Base-by-base conservation (phyloP, 2,797 vertebrate species). In the Ciconia nigra region DNA sequence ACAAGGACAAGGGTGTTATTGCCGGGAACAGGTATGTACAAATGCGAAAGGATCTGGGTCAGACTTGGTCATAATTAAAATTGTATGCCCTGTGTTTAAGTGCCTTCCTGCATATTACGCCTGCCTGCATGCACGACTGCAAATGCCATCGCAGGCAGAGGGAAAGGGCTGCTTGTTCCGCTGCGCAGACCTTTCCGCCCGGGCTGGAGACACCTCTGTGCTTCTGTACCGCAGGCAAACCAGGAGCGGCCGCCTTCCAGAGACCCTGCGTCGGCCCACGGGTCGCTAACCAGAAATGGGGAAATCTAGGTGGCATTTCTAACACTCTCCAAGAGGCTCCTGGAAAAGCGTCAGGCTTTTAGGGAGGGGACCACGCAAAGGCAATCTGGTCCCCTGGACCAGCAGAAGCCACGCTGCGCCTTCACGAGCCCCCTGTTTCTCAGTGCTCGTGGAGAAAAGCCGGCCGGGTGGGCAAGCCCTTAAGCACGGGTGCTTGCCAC, bases 1-100 rank as follows among this genome's bases (percentile, higher is more conserved):
- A n/a, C 51, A 54, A 89, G 93, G 92, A 91, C 92, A 66, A 87
- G 58, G 25, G 72, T 88, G 79, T 71, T 89, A 65, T 42, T 84
- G 83, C 89, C 6, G 28, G 90, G 90, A 89, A 47, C 87, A 85
- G 80, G 87, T 14, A 59, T 15, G 78, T 66, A 58, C 71, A 35
- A 39, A 76, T 2, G 20, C 24, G 5, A 81, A n/a, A 85, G 76
- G 89, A 24, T 51, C 91, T 57, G 63, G 95, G 89, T 90, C 96
- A 95, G 78, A 10, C 41, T 86, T 65, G 59, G 69, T 54, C 49
- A 8, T 51, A 76, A 88, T 95, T 90, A 86, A 91, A 92, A 49
- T 65, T 73, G 77, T 31, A 28, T 80, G 89, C 28, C 24, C 65
- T 16, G 55, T 47, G 76, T 66, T 61, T 19, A 63, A 77, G 85